phyloP scores from a whole-genome alignment of 2,888 invertebrate species.

The Bugula neritina region DNA sequence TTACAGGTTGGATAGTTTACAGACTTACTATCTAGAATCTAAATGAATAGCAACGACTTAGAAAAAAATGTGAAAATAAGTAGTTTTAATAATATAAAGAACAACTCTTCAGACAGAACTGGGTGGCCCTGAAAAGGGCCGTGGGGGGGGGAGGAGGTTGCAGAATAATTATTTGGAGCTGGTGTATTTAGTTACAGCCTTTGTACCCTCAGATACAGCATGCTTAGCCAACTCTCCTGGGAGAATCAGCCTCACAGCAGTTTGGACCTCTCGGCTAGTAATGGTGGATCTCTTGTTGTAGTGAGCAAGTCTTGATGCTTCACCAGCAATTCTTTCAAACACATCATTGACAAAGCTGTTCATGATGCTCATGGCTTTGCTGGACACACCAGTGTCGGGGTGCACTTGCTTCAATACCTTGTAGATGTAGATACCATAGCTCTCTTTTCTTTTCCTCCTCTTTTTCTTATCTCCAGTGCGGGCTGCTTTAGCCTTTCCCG shows the following conservation, averaged over 20 bases:
- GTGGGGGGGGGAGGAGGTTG: background rate
- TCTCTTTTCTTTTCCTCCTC: slow-evolving; percentile 28
- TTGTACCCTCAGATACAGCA: slow-evolving; percentile 52
- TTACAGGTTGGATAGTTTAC: no score
- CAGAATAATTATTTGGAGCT: slow-evolving; percentile 27
- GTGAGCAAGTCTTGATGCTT: slow-evolving; percentile 33
- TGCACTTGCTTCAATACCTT: slow-evolving; percentile 42
- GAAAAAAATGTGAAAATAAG: no score
- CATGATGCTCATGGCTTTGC: slow-evolving; percentile 36
- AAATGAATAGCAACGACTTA: no score
- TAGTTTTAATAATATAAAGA: background rate
- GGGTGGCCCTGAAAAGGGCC: slow-evolving; percentile 28
- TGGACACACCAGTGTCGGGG: slow-evolving; percentile 43
- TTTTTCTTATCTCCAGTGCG: slow-evolving; percentile 39
- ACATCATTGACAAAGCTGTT: slow-evolving; percentile 35
- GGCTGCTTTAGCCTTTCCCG: slow-evolving; percentile 34
- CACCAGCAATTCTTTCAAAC: slow-evolving; percentile 34
- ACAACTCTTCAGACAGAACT: background rate
- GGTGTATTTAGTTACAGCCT: slow-evolving; percentile 28
- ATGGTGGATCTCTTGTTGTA: slow-evolving; percentile 57
- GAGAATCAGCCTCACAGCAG: slow-evolving; percentile 62
- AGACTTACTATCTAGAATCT: no score
- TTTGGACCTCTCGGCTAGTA: slow-evolving; percentile 64
- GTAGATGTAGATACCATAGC: slow-evolving; percentile 27
- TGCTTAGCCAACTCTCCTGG: slow-evolving; percentile 68